A percentile compares a stretch with the other conserved stretches of the same genome.
These are phyloP conservation scores for Thalpophila matura DNA, from an alignment of 2,888 invertebrate genomes.

Conservation along the genomic window DNA sequence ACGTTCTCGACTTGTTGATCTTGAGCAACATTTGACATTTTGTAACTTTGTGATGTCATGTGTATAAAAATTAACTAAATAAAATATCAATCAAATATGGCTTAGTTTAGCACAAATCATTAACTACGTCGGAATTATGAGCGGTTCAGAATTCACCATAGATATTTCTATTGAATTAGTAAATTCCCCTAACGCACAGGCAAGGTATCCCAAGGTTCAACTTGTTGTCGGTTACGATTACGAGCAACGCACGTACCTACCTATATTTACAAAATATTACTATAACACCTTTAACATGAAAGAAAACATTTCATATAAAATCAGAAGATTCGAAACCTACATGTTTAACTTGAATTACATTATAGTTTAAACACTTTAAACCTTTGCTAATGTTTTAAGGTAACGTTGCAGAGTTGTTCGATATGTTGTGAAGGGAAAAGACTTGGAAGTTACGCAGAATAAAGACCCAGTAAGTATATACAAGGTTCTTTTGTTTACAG, in stretches of 20 bases:
- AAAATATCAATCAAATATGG: slow-evolving; percentile 24
- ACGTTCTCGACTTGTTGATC: too few species aligned
- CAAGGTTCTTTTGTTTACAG: slow-evolving; percentile 63
- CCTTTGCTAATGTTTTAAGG: slow-evolving; percentile 48
- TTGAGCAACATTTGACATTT: slow-evolving; percentile 26
- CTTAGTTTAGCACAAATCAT: slow-evolving; percentile 30
- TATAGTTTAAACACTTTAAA: neutral
- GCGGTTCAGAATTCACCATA: slow-evolving; percentile 62
- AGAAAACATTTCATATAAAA: neutral
- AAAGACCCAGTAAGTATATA: slow-evolving; percentile 73
- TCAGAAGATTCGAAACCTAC: slow-evolving; percentile 19
- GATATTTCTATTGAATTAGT: slow-evolving; percentile 69
- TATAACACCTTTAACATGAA: neutral
- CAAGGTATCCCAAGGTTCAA: slow-evolving; percentile 53
- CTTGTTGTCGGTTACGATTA: slow-evolving; percentile 35
- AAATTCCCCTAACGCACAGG: slow-evolving; percentile 47
- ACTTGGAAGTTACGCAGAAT: slow-evolving; percentile 52
- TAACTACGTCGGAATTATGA: slow-evolving; percentile 56
- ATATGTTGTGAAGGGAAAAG: slow-evolving; percentile 70
- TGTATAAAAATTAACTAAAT: slow-evolving; percentile 13
- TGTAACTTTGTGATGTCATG: slow-evolving; percentile 9
- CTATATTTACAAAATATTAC: neutral
- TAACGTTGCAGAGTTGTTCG: slow-evolving; percentile 76
- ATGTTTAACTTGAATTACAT: slow-evolving; percentile 6
- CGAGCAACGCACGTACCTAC: slow-evolving; percentile 7